Conservation (phyloP, 2,797 vertebrate species). For the Spinibarbus caldwelli region DNA sequence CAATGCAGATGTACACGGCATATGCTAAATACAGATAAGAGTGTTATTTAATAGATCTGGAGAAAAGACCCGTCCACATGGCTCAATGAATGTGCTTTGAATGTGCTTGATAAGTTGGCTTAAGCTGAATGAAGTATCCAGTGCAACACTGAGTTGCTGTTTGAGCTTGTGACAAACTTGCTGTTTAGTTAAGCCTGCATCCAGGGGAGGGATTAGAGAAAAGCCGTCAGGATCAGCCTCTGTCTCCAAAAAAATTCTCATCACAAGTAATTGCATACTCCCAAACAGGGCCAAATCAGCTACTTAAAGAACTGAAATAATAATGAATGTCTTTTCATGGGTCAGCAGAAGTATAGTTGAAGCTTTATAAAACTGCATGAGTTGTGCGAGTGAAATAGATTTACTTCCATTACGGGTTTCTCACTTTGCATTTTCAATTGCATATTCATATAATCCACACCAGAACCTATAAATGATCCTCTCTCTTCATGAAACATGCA, state of each 20-base stretch:
- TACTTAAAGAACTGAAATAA: conserved; percentile 46
- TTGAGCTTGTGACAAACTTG: conserved; percentile 82
- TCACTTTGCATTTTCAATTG: neutral
- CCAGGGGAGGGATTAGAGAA: conserved; percentile 82
- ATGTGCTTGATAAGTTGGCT: conserved; percentile 86
- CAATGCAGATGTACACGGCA: conserved; percentile 80
- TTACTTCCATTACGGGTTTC: neutral
- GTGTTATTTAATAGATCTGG: conserved; percentile 83
- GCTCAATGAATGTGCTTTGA: conserved; percentile 85
- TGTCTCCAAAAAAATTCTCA: conserved; percentile 79
- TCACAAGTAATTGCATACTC: conserved; percentile 73
- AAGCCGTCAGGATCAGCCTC: conserved; percentile 82
- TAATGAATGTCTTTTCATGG: conserved; percentile 8
- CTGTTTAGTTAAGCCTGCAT: conserved; percentile 81
- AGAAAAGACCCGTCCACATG: conserved; percentile 80
- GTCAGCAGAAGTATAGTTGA: conserved; percentile 16
- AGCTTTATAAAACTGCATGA: neutral
- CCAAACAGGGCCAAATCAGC: conserved; percentile 55
- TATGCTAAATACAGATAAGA: conserved; percentile 89
- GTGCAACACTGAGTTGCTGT: conserved; percentile 80
- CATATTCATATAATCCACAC: conserved; percentile 10
- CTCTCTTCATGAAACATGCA: conserved; percentile 12
- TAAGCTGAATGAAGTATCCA: conserved; percentile 83
- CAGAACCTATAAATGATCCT: neutral
- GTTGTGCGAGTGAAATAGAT: too few species aligned